phyloP scores from a whole-genome alignment of 2,888 invertebrate genomes.

The Lasioglossum morio region DNA sequence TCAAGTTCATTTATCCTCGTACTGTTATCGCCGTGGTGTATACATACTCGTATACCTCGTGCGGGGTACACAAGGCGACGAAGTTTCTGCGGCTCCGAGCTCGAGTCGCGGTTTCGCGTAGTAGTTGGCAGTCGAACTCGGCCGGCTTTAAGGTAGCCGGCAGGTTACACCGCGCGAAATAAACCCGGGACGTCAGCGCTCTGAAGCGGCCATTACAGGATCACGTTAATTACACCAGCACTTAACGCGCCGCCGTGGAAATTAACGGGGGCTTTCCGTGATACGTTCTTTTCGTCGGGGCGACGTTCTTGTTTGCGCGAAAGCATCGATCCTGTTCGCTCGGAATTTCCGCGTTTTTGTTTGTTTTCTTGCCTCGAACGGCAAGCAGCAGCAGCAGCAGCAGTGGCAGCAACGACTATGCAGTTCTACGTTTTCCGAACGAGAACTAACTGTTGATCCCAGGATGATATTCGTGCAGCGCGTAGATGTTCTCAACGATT shows the following conservation, averaged over 20 bases:
- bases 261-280: slow-evolving; percentile 47
- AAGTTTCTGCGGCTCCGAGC: slow-evolving; percentile 32
- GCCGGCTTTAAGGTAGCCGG: slow-evolving; percentile 35
- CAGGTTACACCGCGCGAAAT: slow-evolving; percentile 49
- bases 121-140: slow-evolving; percentile 32
- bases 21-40: not conserved
- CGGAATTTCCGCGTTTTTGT: not conserved
- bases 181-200: slow-evolving; percentile 36
- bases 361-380: not conserved
- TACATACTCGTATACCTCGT: not conserved
- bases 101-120: slow-evolving; percentile 33
- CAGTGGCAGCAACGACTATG: not conserved
- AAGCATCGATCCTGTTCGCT: not conserved
- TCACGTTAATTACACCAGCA: slow-evolving; percentile 50
- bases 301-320: slow-evolving; percentile 14
- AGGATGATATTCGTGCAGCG: not conserved
- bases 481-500: not conserved
- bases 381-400: not conserved
- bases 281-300: slow-evolving; percentile 15
- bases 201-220: slow-evolving; percentile 42
- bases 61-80: not conserved
- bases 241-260: slow-evolving; percentile 45
- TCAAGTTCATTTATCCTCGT: slow-evolving; percentile 10
- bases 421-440: not conserved
- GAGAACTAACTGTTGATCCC: slow-evolving; percentile 1